Percentiles rank a stretch among this genome's conserved stretches.
These are phyloP conservation scores for Torymus auratus DNA, from an alignment of 2,888 invertebrate genomes.

Conservation along the genomic window DNA sequence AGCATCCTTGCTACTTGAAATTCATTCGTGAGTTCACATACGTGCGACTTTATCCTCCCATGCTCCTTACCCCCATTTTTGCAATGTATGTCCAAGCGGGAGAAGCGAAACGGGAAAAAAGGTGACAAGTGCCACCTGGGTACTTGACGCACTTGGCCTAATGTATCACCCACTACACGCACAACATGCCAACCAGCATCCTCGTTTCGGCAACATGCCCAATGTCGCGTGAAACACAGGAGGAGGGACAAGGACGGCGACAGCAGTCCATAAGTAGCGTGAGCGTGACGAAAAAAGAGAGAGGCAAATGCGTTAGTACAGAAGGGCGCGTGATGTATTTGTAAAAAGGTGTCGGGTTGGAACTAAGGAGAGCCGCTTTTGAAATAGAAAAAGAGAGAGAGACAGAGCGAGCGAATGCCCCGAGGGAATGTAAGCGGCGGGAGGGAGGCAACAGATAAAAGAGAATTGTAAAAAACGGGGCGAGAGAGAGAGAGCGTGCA, in stretches of 20 bases:
- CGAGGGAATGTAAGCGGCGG: conserved; percentile 71
- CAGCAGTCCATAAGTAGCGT: background rate
- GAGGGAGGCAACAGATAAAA: conserved; percentile 74
- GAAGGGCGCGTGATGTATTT: conserved; percentile 76
- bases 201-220: background rate
- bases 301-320: conserved; percentile 60
- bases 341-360: conserved; percentile 77
- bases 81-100: background rate
- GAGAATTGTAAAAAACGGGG: conserved; percentile 75
- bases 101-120: background rate
- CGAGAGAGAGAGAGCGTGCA: conserved; percentile 60
- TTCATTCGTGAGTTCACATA: too few species aligned
- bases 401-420: conserved; percentile 67
- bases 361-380: conserved; percentile 73
- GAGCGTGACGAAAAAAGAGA: conserved; percentile 18
- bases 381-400: conserved; percentile 70
- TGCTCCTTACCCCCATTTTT: too few species aligned
- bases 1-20: too few species aligned
- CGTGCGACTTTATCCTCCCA: too few species aligned
- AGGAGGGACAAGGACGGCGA: background rate
- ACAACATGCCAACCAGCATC: conserved; percentile 53
- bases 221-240: background rate
- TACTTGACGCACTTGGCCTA: conserved; percentile 74
- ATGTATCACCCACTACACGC: conserved; percentile 71
- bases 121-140: conserved; percentile 61